phyloP scores from a whole-genome alignment of 1,140 invertebrate genomes.

The Zaprionus ghesquierei region DNA sequence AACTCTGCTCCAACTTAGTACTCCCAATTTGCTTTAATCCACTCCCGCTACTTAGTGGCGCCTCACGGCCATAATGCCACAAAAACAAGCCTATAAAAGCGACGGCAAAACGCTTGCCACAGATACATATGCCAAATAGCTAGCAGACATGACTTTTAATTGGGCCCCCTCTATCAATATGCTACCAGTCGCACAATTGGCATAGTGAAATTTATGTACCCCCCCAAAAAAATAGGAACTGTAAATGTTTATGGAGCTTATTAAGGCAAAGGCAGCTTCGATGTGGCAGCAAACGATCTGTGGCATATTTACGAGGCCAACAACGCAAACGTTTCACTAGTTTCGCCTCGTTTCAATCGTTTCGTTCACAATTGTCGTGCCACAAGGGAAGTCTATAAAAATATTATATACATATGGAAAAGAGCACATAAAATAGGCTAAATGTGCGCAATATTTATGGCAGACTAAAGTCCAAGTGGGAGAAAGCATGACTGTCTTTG shows the following conservation, averaged over 20 bases:
- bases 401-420: slow-evolving; percentile 41
- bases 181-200: slow-evolving; percentile 3
- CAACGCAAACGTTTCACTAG: slow-evolving; percentile 9
- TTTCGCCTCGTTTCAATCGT: background rate
- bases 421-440: slow-evolving; percentile 42
- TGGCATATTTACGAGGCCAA: slow-evolving; percentile 45
- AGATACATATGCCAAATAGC: slow-evolving; percentile 17
- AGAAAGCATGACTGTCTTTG: background rate
- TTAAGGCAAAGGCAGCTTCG: slow-evolving; percentile 13
- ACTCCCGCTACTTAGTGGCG: background rate
- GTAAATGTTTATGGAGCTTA: slow-evolving; percentile 43
- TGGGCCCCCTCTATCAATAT: slow-evolving; percentile 33
- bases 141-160: slow-evolving; percentile 30
- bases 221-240: slow-evolving; percentile 1
- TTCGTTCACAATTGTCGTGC: slow-evolving; percentile 38
- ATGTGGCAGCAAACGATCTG: slow-evolving; percentile 26
- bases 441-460: slow-evolving; percentile 24
- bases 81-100: slow-evolving; percentile 26
- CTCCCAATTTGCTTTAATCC: background rate
- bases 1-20: background rate
- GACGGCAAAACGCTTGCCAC: slow-evolving; percentile 5
- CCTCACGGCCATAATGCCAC: background rate
- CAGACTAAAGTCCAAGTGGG: background rate
- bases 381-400: slow-evolving; percentile 52
- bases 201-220: slow-evolving; percentile 28